Base-by-base conservation (phyloP, 2,797 vertebrate species). In the Sebastes minor region DNA sequence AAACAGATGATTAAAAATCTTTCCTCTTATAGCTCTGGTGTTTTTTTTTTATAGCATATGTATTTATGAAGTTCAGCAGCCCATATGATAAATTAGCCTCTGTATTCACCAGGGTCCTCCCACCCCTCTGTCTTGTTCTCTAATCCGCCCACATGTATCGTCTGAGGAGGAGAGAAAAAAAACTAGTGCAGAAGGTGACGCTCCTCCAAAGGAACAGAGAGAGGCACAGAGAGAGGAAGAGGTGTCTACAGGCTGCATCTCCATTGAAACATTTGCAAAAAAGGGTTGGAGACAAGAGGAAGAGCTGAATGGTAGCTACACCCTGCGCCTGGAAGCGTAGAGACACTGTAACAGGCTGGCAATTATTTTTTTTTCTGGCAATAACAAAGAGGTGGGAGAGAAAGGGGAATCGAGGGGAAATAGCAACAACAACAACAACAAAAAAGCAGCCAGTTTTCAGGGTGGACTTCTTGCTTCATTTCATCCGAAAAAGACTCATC, bases 91-190 rank as follows among this genome's bases (percentile, higher is more conserved):
- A 90, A 92, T 90, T 88, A 93, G 89, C 91, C 93, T 89, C 73
- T 83, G 81, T 84, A 79, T 92, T 78, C 89, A 88, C 80, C 78
- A 83, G 92, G 92, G 90, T 91, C 92, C 93, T 93, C 92, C 93
- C 93, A 88, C 90, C 91, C 81, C 83, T 84, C 88, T 84, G 86
- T 90, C 87, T 88, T 92, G 63, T 90, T 89, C 92, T 94, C 91
- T 91, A 82, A 94, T 94, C 94, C 94, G 92, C 95, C 95, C 94
- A 94, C 95, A 95, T 92, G 92, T 88, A 91, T 88, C 92, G 94
- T 94, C 94, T 94, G 93, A 93, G 89, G 88, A 71, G 53, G 18
- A 66, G 88, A 27, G 49, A 66, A 52, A 85, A 81, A 80, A 86
- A 90, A 88, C 83, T 82, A 90, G 91, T 91, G 91, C 92, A 94